Evolutionary conservation across 2,797 vertebrate genomes (phyloP).

Genomic region (Prunella strophiata): DNA sequence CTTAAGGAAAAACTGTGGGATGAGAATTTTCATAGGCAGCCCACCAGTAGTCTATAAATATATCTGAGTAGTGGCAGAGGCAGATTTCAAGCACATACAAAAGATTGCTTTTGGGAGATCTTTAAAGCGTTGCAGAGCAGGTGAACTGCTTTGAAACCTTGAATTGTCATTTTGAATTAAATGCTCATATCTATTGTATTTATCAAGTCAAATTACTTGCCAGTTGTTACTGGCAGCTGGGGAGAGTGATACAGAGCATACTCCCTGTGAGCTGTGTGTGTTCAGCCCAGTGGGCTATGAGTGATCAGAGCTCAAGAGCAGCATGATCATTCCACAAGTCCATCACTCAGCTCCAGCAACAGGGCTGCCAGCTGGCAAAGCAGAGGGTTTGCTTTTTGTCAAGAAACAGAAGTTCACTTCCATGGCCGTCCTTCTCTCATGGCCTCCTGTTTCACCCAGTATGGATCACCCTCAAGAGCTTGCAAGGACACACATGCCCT

Average conservation of each 20-base stretch:
- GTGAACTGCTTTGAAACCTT: slow-evolving; percentile 29
- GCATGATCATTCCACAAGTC: neutral
- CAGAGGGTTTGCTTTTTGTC: neutral
- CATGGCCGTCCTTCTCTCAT: neutral
- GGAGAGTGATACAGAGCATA: neutral
- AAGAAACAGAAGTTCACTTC: neutral
- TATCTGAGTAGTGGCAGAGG: slow-evolving; percentile 51
- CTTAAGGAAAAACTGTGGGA: slow-evolving; percentile 58
- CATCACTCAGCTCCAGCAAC: neutral
- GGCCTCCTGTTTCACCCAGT: neutral
- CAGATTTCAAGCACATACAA: slow-evolving; percentile 54
- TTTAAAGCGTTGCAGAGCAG: slow-evolving; percentile 20
- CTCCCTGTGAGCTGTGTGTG: neutral
- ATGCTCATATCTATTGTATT: neutral
- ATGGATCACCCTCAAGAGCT: neutral
- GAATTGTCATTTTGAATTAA: slow-evolving; percentile 42
- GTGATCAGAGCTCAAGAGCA: neutral
- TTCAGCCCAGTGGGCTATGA: neutral
- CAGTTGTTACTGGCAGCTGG: neutral
- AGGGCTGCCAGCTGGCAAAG: neutral
- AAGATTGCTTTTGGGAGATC: slow-evolving; percentile 38
- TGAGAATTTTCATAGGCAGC: slow-evolving; percentile 60
- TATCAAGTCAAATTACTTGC: slow-evolving; percentile 15
- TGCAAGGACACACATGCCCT: neutral
- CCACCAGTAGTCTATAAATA: slow-evolving; percentile 66